A percentile compares a stretch with the other conserved stretches of the same genome.
Evolutionary conservation across 1,140 invertebrate genomes (phyloP).

Genomic region (Hycleus cichorii): DNA sequence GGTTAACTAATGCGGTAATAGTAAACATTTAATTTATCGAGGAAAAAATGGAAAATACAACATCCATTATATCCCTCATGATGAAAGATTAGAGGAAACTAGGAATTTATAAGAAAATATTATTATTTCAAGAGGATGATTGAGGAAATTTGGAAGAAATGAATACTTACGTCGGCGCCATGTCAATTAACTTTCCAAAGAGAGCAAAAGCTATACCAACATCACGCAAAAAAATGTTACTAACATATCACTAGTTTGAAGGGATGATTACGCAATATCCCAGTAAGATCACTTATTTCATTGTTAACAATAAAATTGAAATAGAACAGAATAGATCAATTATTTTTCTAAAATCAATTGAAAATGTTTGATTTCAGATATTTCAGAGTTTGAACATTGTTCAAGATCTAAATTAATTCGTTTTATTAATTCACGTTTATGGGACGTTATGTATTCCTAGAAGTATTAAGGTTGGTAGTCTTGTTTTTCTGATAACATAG

Average conservation of each 20-base stretch:
- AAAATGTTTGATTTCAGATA: too few species aligned
- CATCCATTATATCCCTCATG: not conserved
- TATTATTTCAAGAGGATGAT: conserved; percentile 25
- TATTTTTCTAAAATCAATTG: too few species aligned
- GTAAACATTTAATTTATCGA: not conserved
- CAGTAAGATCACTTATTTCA: too few species aligned
- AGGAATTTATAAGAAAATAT: conserved; percentile 6
- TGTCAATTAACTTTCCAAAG: conserved; percentile 20
- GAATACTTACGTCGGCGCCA: conserved; percentile 39
- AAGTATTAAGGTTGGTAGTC: too few species aligned
- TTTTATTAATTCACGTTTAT: too few species aligned
- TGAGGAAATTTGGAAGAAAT: conserved; percentile 23
- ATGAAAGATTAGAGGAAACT: not conserved
- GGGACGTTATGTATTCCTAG: too few species aligned
- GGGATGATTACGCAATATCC: too few species aligned
- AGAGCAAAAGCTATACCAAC: conserved; percentile 3
- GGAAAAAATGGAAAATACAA: not conserved
- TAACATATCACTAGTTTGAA: not conserved
- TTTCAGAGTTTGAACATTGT: too few species aligned
- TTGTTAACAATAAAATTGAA: too few species aligned
- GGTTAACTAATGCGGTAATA: not conserved
- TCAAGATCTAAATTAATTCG: too few species aligned
- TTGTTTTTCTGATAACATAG: too few species aligned
- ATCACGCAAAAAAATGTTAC: not conserved
- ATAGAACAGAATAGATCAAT: too few species aligned